These are phyloP conservation scores for Gandaritis pyraliata DNA, from an alignment of 2,888 invertebrate genomes.

Conservation along the genomic window DNA sequence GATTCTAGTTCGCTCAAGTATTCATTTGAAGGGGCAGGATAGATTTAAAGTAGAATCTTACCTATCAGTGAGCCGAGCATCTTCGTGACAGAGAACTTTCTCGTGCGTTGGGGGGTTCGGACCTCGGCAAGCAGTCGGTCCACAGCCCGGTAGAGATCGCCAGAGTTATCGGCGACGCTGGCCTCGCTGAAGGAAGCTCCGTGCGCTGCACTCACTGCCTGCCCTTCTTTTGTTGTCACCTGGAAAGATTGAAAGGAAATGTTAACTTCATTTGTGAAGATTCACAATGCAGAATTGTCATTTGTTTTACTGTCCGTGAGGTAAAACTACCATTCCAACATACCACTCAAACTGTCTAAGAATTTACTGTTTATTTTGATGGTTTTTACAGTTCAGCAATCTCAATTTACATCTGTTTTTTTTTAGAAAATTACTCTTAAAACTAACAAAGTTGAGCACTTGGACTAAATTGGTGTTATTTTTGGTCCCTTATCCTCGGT, in stretches of 20 bases:
- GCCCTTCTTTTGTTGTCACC: constrained; percentile 89
- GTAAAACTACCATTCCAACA: no score
- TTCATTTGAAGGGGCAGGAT: neutral
- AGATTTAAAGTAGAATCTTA: constrained; percentile 36
- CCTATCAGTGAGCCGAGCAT: constrained; percentile 91
- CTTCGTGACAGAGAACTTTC: constrained; percentile 91
- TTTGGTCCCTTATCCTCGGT: neutral
- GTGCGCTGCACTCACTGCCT: constrained; percentile 86
- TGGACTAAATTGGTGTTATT: neutral
- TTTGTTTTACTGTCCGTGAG: no score
- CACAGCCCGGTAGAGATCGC: constrained; percentile 89
- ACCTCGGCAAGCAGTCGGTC: constrained; percentile 88
- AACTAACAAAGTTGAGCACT: neutral
- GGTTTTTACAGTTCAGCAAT: neutral
- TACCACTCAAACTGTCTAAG: neutral
- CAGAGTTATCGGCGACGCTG: constrained; percentile 92
- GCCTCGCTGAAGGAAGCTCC: constrained; percentile 91
- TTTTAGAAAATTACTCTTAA: neutral
- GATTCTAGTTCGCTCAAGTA: no score
- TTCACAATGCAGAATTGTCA: no score
- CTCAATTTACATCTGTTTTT: neutral
- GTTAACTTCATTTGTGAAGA: neutral
- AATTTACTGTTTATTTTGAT: neutral
- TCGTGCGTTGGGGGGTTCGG: constrained; percentile 85
- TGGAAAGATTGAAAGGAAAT: constrained; percentile 57